Base-by-base conservation (phyloP, 2,797 vertebrate genomes). In the Ctenopoma multispine region DNA sequence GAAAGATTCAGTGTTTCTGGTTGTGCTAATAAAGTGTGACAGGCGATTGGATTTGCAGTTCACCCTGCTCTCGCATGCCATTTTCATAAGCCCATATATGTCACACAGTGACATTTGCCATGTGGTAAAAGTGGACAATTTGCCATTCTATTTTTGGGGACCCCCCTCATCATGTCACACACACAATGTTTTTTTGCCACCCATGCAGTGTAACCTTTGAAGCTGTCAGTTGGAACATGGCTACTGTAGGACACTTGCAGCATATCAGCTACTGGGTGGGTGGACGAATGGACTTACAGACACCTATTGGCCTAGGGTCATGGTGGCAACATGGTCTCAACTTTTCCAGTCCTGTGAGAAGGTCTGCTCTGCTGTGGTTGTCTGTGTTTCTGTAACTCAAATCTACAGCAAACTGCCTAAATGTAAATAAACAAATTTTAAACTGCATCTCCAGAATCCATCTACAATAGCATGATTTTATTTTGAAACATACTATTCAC, bases 81-180 rank as follows among this genome's bases (percentile, higher is more conserved):
- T 86, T 87, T 87, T 87, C 84, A 85, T 81, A 69, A 81, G 80
- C 77, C 67, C 69, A 69, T 89, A 83, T 79, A 79, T 87, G 88
- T 89, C 88, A 83, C 48, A 14, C 51, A 1, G 55, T 83, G 84
- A 89, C 84, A 85, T 87, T 86, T 88, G 79, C 78, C 84, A 88
- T 79, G 78, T 83, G 80, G 84, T 88, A 77, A 87, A 89, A 84
- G 72, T 62, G 76, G 81, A 88, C 80, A 79, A 79, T 70, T 77
- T 84, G 84, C 50, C 85, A 80, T 64, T 87, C 72, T 76, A 69
- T 79, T 81, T 80, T 73, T n/a, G 31, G 9, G 54, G 72, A 62
- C 53, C 38, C 51, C 31, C n/a, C 58, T 5, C 15, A 31, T 79
- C 70, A 73, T 65, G 46, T 82, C 74, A 80, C 53, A 82, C 77